Evolutionary conservation across 2,113 vertebrate genomes (phyloP).

Genomic region (Cyprinodon tularosa): DNA sequence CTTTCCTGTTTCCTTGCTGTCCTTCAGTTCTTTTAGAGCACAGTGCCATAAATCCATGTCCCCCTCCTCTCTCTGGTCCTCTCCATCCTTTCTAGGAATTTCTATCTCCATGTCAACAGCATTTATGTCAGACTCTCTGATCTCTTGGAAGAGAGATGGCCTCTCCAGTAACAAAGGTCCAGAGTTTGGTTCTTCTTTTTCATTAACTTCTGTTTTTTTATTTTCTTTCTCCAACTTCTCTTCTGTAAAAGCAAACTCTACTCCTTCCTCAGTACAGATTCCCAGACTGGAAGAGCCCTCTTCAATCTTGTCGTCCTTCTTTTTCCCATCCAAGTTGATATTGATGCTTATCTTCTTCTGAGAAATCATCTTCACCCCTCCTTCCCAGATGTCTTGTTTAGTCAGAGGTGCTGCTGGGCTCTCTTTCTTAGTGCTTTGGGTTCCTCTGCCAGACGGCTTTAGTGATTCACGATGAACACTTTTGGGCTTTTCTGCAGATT

Average conservation of each 20-base stretch:
- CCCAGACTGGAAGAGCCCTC: neutral
- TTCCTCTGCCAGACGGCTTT: constrained; percentile 24
- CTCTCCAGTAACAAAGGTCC: constrained; percentile 32
- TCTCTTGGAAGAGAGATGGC: constrained; percentile 6
- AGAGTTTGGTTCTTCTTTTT: constrained; percentile 20
- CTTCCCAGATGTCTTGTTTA: constrained; percentile 67
- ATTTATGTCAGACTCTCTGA: neutral
- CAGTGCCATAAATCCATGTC: constrained; percentile 38
- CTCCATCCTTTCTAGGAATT: neutral
- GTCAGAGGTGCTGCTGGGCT: constrained; percentile 49
- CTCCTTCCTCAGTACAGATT: constrained; percentile 1
- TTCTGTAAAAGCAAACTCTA: neutral
- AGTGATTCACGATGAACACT: neutral
- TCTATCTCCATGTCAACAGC: constrained; percentile 4
- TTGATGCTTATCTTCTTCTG: constrained; percentile 95
- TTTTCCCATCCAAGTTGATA: constrained; percentile 80
- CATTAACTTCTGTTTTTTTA: neutral
- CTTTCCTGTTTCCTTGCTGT: constrained; percentile 45
- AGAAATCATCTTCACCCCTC: constrained; percentile 76
- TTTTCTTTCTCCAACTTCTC: neutral
- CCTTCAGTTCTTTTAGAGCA: constrained; percentile 31
- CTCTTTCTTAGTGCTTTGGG: constrained; percentile 30
- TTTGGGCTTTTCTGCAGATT: constrained; percentile 12
- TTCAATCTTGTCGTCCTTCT: constrained; percentile 29
- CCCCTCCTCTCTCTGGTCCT: neutral